phyloP scores from a whole-genome alignment of 2,888 invertebrate species.

The Epinotia ramella region DNA sequence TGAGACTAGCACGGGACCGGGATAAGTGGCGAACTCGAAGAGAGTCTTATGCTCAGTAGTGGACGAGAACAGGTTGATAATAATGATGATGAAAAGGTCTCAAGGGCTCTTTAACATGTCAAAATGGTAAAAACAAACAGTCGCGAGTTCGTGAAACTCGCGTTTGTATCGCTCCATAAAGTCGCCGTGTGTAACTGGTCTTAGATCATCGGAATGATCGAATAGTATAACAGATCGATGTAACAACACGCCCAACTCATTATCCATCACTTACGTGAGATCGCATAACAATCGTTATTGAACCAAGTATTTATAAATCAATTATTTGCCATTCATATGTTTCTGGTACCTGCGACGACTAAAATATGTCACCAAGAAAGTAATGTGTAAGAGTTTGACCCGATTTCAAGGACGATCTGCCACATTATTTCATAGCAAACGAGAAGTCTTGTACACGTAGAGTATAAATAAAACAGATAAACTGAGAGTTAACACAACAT shows the following conservation, averaged over 20 bases:
- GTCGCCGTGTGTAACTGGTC: not conserved
- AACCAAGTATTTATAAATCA: constrained; percentile 21
- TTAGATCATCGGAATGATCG: constrained; percentile 31
- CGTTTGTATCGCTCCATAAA: no score
- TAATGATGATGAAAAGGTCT: no score
- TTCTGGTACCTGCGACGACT: not conserved
- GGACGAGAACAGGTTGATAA: no score
- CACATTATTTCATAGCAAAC: not conserved
- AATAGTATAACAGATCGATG: constrained; percentile 33
- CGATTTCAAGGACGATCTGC: not conserved
- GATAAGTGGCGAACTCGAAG: no score
- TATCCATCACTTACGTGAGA: constrained; percentile 29
- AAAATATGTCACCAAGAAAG: not conserved
- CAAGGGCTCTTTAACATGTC: no score
- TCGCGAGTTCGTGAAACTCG: no score
- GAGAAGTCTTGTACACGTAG: not conserved
- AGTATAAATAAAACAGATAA: not conserved
- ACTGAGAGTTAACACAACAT: not conserved
- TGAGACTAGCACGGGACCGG: no score
- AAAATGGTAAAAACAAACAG: no score
- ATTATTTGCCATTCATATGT: not conserved
- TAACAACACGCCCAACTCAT: constrained; percentile 38
- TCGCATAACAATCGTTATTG: constrained; percentile 31
- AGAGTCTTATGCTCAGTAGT: no score
- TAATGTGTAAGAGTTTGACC: not conserved